Conservation (phyloP, 2,113 vertebrate genomes). For the Podarcis muralis region DNA sequence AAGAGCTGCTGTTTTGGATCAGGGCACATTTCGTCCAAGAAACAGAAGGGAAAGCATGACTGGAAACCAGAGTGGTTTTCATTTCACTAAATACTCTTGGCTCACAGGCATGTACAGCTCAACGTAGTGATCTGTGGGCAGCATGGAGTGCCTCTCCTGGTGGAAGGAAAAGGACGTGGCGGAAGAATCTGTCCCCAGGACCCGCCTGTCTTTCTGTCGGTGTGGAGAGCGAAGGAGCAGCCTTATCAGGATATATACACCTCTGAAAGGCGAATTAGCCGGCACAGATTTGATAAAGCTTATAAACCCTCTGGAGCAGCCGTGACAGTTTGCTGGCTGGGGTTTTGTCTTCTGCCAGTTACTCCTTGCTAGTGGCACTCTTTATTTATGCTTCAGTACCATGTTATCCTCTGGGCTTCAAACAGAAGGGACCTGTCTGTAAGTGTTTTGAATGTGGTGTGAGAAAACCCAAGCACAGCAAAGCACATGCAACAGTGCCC, state of each 20-base stretch:
- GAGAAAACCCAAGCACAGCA: constrained; percentile 76
- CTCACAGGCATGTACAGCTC: constrained; percentile 76
- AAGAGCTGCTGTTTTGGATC: constrained; percentile 40
- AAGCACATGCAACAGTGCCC: constrained; percentile 75
- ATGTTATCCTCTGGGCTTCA: constrained; percentile 79
- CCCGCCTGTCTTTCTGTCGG: constrained; percentile 76
- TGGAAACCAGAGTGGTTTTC: constrained; percentile 31
- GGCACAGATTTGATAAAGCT: constrained; percentile 87
- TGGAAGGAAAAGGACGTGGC: constrained; percentile 76
- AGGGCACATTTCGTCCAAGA: constrained; percentile 34
- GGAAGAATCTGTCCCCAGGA: constrained; percentile 77
- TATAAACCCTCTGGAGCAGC: constrained; percentile 79
- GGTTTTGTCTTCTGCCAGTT: constrained; percentile 87
- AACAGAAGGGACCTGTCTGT: constrained; percentile 82
- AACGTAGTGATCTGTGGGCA: constrained; percentile 71
- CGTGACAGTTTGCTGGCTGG: constrained; percentile 78
- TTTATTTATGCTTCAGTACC: constrained; percentile 84
- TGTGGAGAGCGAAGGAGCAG: constrained; percentile 68
- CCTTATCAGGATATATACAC: constrained; percentile 81
- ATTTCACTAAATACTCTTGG: constrained; percentile 69
- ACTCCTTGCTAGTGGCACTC: constrained; percentile 80
- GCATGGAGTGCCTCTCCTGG: constrained; percentile 77
- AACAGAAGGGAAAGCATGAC: constrained; percentile 16
- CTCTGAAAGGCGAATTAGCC: constrained; percentile 88
- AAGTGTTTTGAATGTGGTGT: constrained; percentile 81